phyloP scores from a whole-genome alignment of 2,888 invertebrate genomes.

The Dichetophora obliterata region DNA sequence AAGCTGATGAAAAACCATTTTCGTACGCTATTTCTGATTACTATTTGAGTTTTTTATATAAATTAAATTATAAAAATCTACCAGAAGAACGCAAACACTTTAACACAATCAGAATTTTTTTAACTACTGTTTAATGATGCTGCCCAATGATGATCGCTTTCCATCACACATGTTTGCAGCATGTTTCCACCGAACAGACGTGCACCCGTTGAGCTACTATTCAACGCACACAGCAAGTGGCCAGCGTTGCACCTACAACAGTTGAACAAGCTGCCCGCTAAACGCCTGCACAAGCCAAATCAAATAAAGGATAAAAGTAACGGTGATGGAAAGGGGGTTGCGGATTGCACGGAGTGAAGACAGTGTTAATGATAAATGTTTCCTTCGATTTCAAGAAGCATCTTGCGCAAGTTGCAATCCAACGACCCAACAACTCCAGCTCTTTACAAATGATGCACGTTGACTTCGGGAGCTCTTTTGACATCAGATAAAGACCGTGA shows the following conservation, averaged over 20 bases:
- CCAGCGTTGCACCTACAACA: not conserved
- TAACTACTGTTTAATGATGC: too few species aligned
- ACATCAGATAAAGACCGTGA: slow-evolving; percentile 36
- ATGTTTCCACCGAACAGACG: not conserved
- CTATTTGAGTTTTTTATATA: too few species aligned
- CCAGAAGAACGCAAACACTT: too few species aligned
- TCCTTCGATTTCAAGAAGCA: slow-evolving; percentile 6
- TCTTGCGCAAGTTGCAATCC: not conserved
- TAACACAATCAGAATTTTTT: too few species aligned
- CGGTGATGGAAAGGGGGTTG: not conserved
- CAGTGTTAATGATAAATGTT: slow-evolving; percentile 28
- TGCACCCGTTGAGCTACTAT: slow-evolving; percentile 39
- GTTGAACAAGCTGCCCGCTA: slow-evolving; percentile 18
- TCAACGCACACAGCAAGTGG: slow-evolving; percentile 30
- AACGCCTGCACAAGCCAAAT: slow-evolving; percentile 36
- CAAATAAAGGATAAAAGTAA: not conserved
- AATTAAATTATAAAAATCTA: too few species aligned
- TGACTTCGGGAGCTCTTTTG: slow-evolving; percentile 42
- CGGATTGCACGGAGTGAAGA: not conserved
- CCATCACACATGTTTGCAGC: slow-evolving; percentile 31
- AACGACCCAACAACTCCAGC: not conserved
- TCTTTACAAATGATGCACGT: slow-evolving; percentile 42
- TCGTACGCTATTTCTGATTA: too few species aligned
- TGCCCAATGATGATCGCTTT: slow-evolving; percentile 3
- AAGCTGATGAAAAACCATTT: too few species aligned